A percentile compares a stretch with the other conserved stretches of the same genome.
phyloP scores from a whole-genome alignment of 1,140 invertebrate species.

The Leucophenga varia region DNA sequence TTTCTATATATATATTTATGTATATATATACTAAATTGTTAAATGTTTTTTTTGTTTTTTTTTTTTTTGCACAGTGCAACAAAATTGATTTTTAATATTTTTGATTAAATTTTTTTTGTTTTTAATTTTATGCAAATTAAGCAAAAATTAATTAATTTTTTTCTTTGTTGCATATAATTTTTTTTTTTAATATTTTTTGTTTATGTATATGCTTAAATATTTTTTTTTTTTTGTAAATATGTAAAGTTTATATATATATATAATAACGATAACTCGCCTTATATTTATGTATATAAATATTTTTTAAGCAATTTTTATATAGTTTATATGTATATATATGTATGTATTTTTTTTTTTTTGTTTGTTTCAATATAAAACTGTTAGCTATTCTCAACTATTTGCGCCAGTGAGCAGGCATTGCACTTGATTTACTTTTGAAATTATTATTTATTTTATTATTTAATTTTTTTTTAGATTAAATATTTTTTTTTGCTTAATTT shows the following conservation, averaged over 20 bases:
- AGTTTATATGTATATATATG: too few species aligned
- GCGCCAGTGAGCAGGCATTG: constrained; percentile 5
- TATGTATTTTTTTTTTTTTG: too few species aligned
- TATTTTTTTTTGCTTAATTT: constrained; percentile 8
- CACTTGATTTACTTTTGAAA: constrained; percentile 6
- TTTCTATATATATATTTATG: too few species aligned
- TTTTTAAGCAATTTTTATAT: too few species aligned
- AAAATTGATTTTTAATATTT: too few species aligned
- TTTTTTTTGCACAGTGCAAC: too few species aligned
- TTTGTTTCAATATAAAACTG: too few species aligned
- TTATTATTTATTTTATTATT: constrained; percentile 15
- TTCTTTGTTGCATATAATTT: constrained; percentile 5
- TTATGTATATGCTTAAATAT: not conserved
- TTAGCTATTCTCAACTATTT: constrained; percentile 1
- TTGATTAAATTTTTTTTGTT: constrained; percentile 4
- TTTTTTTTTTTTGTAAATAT: too few species aligned
- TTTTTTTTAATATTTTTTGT: constrained; percentile 5
- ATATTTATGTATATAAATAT: too few species aligned
- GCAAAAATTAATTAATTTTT: not conserved
- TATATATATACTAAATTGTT: too few species aligned
- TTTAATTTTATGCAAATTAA: constrained; percentile 7
- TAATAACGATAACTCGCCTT: too few species aligned
- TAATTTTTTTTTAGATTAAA: constrained; percentile 26
- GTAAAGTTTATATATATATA: too few species aligned
- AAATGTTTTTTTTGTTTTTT: constrained; percentile 4